These are phyloP conservation scores for Pluvialis apricaria DNA, from an alignment of 2,113 vertebrate species.

Conservation along the genomic window DNA sequence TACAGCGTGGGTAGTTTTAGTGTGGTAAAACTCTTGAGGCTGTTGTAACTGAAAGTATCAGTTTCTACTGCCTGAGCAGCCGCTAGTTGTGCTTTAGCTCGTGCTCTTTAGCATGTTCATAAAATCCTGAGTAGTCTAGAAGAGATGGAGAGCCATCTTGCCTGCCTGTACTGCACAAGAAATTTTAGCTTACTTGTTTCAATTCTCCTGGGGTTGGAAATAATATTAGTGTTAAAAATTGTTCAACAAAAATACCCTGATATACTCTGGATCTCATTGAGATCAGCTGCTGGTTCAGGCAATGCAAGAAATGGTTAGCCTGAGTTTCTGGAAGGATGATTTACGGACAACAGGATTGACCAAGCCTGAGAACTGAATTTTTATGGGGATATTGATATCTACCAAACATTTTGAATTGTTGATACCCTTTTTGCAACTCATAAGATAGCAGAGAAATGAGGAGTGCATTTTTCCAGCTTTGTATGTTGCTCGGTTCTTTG, in stretches of 20 bases:
- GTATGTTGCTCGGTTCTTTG: not conserved
- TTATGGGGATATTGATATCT: not conserved
- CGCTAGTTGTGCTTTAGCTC: not conserved
- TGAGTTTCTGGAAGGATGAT: not conserved
- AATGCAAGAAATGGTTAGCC: not conserved
- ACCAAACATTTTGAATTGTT: fast-evolving
- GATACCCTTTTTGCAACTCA: fast-evolving
- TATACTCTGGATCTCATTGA: not conserved
- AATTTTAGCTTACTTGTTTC: not conserved
- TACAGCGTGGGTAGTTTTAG: not conserved
- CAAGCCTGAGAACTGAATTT: not conserved
- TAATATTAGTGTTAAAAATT: not conserved
- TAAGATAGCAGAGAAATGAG: not conserved
- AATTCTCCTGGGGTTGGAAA: not conserved
- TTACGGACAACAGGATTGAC: not conserved
- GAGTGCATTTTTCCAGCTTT: not conserved
- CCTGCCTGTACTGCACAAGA: not conserved
- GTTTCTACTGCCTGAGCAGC: not conserved
- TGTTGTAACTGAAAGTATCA: not conserved
- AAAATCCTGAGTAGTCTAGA: not conserved
- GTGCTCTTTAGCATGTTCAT: not conserved
- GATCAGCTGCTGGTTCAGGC: not conserved
- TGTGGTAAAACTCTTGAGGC: not conserved
- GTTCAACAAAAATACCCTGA: not conserved
- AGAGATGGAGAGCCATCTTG: not conserved